Percentiles rank a stretch among this genome's conserved stretches.
phyloP scores from a whole-genome alignment of 2,113 vertebrate genomes.

The Agelaius tricolor region DNA sequence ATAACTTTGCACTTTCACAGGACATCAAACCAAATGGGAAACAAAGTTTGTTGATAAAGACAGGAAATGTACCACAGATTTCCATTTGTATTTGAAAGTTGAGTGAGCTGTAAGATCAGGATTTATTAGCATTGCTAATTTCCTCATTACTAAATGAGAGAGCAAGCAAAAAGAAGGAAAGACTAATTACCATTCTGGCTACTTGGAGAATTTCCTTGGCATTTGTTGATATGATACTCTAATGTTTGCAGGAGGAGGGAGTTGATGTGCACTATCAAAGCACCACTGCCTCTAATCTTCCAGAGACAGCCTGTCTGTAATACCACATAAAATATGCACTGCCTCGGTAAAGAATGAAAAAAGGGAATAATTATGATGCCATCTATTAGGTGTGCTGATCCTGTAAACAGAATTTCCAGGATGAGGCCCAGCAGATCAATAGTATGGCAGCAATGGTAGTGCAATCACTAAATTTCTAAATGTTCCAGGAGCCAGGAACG shows the following conservation, averaged over 20 bases:
- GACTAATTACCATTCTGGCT: neutral
- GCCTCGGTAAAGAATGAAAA: neutral
- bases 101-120: neutral
- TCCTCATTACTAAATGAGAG: neutral
- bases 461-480: neutral
- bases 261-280: neutral
- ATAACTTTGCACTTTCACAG: neutral
- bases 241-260: neutral
- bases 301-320: neutral
- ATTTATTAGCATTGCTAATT: conserved; percentile 13
- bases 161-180: neutral
- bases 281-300: neutral
- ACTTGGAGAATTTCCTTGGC: neutral
- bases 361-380: neutral
- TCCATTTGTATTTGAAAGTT: neutral
- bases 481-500: neutral
- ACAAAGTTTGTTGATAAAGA: neutral
- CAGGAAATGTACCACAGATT: neutral
- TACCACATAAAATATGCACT: neutral
- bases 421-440: neutral
- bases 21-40: neutral
- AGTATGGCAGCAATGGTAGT: neutral
- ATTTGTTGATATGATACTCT: neutral
- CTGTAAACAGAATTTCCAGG: neutral
- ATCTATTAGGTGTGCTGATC: neutral